phyloP scores from a whole-genome alignment of 2,797 vertebrate genomes.

The Gallirallus australis region DNA sequence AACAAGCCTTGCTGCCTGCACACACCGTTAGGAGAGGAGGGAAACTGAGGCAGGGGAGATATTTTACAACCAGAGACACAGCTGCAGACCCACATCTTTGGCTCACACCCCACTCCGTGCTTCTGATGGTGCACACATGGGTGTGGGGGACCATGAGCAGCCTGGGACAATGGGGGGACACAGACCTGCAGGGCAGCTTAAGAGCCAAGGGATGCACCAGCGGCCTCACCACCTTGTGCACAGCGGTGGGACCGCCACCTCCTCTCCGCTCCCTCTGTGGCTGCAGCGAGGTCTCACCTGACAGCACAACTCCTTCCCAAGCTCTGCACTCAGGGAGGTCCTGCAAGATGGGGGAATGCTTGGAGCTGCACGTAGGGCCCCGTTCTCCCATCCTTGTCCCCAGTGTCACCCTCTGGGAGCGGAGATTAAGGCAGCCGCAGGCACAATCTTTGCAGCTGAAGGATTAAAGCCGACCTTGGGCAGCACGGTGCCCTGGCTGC shows the following conservation, averaged over 20 bases:
- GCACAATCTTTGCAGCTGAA: neutral
- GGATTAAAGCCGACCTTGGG: neutral
- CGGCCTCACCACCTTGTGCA: neutral
- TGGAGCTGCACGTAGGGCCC: fast-evolving
- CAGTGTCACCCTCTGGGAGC: fast-evolving
- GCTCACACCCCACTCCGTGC: neutral
- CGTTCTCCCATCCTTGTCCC: fast-evolving
- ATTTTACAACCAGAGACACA: fast-evolving
- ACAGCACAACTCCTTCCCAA: neutral
- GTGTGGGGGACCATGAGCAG: fast-evolving
- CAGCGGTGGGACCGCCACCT: neutral
- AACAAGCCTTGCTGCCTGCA: neutral
- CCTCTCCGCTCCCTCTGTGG: fast-evolving
- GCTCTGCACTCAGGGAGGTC: fast-evolving
- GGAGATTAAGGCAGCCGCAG: neutral
- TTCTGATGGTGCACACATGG: fast-evolving
- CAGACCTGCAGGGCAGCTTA: neutral
- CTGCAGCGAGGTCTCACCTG: neutral
- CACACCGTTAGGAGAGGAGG: fast-evolving
- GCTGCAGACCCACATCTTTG: neutral
- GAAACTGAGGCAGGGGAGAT: neutral
- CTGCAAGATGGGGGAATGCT: fast-evolving
- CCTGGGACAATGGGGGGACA: fast-evolving
- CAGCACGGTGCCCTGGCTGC: neutral
- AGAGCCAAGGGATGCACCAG: neutral